Evolutionary conservation across 2,797 vertebrate genomes (phyloP).

Genomic region (Basileuterus tristriatus): DNA sequence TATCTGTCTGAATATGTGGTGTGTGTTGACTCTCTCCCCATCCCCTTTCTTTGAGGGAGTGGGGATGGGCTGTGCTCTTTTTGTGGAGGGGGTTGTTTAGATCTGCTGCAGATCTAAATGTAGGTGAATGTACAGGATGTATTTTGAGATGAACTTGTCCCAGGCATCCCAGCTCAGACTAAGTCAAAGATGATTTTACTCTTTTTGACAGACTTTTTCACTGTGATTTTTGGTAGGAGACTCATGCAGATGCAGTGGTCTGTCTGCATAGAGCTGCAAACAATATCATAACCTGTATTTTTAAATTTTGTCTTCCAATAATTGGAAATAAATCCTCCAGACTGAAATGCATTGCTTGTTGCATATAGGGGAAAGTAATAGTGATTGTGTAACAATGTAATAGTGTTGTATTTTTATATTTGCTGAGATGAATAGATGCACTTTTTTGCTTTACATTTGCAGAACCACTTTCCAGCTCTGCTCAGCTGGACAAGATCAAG

Average conservation of each 20-base stretch:
- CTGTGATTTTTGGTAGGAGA: background rate
- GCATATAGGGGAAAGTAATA: background rate
- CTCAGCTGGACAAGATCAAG: constrained; percentile 9
- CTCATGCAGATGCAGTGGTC: background rate
- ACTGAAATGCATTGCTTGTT: constrained; percentile 7
- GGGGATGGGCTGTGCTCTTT: background rate
- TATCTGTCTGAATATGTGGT: background rate
- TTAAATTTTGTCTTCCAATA: constrained; percentile 35
- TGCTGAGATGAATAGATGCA: constrained; percentile 16
- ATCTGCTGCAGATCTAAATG: background rate
- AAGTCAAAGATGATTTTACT: background rate
- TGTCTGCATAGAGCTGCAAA: background rate
- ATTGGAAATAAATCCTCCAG: constrained; percentile 52
- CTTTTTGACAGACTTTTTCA: background rate
- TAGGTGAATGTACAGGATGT: background rate
- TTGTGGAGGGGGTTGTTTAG: background rate
- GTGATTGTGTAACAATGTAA: background rate
- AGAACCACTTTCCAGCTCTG: constrained; percentile 13
- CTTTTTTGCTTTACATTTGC: constrained; percentile 23
- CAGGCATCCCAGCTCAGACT: background rate
- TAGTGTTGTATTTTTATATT: constrained; percentile 35
- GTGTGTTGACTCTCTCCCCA: background rate
- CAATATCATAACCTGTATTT: background rate
- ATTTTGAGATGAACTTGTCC: background rate
- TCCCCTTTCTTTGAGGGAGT: background rate